Evolutionary conservation across 1,140 invertebrate genomes (phyloP), one percentile per base, ranked within the genome.

Genomic region (Andricus grossulariae): DNA sequence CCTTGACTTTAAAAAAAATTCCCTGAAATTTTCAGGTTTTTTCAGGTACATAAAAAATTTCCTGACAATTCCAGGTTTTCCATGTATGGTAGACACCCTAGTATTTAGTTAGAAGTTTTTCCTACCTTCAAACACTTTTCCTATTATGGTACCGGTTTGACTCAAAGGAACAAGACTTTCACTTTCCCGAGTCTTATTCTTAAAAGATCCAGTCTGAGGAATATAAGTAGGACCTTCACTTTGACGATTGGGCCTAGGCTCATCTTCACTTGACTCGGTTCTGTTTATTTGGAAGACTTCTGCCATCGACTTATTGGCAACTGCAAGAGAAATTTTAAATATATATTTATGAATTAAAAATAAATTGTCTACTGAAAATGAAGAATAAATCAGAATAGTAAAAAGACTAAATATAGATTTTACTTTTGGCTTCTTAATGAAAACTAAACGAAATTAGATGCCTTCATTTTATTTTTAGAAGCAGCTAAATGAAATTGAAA

Each of bases 61-160:
- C 25, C 25, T 25, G 25, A 25, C 25, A n/a, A n/a, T n/a, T n/a
- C n/a, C n/a, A n/a, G n/a, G n/a, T n/a, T n/a, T n/a, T n/a, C n/a
- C n/a, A n/a, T n/a, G n/a, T n/a, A n/a, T n/a, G 25, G 3, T 25
- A 25, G 25, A 25, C 25, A 25, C 25, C 25, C 25, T 25, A 3
- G 25, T 25, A 25, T 25, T 25, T 25, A 25, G 25, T 39, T 39
- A 39, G 6, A 10, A 45, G 7, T 45, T 45, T 45, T 19, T 16
- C 16, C 6, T 82, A 87, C 86, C 84, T 82, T 83, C 73, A 16
- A 89, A 83, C 32, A 88, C 76, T 72, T 79, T 85, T 72, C 83
- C 80, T 50, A 77, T 82, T 10, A 84, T 15, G 21, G 85, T 66
- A 5, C 39, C 60, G n/a, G 60, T 66, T 66, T 66, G 85, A 71